phyloP scores from a whole-genome alignment of 2,113 vertebrate species.

The Platanista minor region DNA sequence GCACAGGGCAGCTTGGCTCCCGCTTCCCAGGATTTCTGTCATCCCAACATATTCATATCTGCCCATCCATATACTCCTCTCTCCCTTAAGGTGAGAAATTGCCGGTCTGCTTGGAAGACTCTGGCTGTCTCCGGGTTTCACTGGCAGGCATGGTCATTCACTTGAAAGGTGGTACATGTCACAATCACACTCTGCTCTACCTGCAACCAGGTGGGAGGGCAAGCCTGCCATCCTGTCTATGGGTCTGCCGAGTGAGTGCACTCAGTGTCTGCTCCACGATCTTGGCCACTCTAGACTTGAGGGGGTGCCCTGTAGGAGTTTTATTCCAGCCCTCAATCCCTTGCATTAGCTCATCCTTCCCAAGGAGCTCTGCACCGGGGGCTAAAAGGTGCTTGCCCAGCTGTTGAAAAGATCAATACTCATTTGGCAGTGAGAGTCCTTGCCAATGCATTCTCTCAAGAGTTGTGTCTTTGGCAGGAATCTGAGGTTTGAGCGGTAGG shows the following conservation, averaged over 20 bases:
- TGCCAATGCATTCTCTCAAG: background rate
- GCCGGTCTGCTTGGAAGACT: background rate
- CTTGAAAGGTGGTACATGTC: background rate
- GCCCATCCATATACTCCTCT: background rate
- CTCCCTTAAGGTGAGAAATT: background rate
- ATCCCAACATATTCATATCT: background rate
- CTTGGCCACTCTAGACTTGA: background rate
- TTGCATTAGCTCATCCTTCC: background rate
- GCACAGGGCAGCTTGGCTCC: no score
- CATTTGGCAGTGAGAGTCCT: background rate
- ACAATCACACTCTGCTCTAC: background rate
- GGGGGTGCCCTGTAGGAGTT: background rate
- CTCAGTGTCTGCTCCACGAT: background rate
- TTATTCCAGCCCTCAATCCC: background rate
- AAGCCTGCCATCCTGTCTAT: background rate
- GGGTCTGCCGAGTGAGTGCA: no score
- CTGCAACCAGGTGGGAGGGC: background rate
- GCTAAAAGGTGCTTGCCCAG: background rate
- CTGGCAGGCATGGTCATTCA: background rate
- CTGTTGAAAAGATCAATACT: background rate
- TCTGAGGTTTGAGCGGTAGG: background rate
- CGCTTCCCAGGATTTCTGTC: no score
- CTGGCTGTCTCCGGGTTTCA: background rate
- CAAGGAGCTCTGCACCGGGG: rapidly evolving
- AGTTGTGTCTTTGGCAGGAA: background rate